Evolutionary conservation across 2,797 vertebrate genomes (phyloP), one percentile per base, ranked within the genome.

Genomic region (Melanotaenia maccullochi): DNA sequence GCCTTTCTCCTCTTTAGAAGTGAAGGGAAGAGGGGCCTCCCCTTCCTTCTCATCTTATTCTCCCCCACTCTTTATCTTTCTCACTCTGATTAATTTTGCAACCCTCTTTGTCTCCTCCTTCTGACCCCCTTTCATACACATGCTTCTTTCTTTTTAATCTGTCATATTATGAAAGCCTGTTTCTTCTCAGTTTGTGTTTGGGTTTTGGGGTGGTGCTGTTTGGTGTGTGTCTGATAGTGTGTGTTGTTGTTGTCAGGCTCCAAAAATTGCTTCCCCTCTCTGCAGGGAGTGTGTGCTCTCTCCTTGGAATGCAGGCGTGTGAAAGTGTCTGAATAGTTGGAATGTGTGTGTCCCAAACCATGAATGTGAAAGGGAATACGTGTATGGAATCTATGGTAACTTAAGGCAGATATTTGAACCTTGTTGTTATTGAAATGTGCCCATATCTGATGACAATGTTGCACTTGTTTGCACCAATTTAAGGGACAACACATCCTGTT

Each of bases 251-350:
- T 89, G 68, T 86, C 67, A 49, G 74, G 75, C 65, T 85, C 87
- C 82, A 67, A 79, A 75, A 85, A 90, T 87, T 86, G 90, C 85
- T 90, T 91, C 79, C 87, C 85, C 60, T 89, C 88, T 79, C 90
- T 71, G 76, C 81, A 78, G 89, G 90, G 88, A 87, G 84, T 84
- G 83, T 85, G 84, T 90, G 78, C 86, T 86, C 69, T 75, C 57
- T 83, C 73, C 79, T 76, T 77, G 89, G 92, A 92, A 92, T 91
- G 90, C 82, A 71, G 71, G 80, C 85, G 73, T 86, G 79, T 88
- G 83, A 84, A 91, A 90, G 82, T 84, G 78, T 85, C 70, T 89
- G 85, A 91, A 89, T 90, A 85, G 78, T 70, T 86, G 87, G 84
- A 85, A 79, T 89, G 85, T 67, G 84, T 72, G 33, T 63, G 73